A percentile compares a stretch with the other conserved stretches of the same genome.
phyloP scores from a whole-genome alignment of 2,888 invertebrate species.

The Amblyjoppa proteus region DNA sequence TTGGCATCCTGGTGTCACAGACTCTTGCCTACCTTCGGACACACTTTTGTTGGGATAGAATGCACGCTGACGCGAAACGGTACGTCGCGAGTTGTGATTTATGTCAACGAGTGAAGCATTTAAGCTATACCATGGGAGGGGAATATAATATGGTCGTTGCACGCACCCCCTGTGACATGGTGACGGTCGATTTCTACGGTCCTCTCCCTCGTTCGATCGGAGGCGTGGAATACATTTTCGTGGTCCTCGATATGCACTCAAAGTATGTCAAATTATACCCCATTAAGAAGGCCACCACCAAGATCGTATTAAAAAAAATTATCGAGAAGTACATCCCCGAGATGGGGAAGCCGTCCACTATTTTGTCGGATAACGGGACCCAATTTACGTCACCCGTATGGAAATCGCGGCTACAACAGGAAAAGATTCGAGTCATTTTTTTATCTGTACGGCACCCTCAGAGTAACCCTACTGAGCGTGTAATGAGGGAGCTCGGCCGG shows the following conservation, averaged over 20 bases:
- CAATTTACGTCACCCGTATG: conserved; percentile 2
- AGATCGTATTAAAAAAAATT: neutral
- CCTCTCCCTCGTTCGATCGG: neutral
- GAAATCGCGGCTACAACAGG: neutral
- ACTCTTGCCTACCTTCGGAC: neutral
- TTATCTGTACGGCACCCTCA: conserved; percentile 1
- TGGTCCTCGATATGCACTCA: neutral
- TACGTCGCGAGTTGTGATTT: neutral
- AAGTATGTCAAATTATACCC: conserved; percentile 1
- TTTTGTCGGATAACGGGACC: conserved; percentile 9
- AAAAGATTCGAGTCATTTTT: neutral
- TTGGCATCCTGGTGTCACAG: conserved; percentile 1
- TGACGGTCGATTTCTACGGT: conserved; percentile 1
- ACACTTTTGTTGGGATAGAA: neutral
- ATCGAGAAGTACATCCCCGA: neutral
- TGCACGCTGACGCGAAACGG: neutral
- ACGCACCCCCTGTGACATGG: neutral
- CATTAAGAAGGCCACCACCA: neutral
- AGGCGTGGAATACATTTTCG: neutral
- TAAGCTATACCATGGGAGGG: neutral
- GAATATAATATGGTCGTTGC: neutral
- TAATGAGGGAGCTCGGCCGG: conserved; percentile 10
- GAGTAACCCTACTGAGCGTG: neutral
- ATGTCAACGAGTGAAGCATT: neutral
- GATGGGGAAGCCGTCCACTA: neutral